Percentiles rank a stretch among this genome's conserved stretches.
phyloP scores from a whole-genome alignment of 2,113 vertebrate species.

The Chamaetylas fuelleborni region DNA sequence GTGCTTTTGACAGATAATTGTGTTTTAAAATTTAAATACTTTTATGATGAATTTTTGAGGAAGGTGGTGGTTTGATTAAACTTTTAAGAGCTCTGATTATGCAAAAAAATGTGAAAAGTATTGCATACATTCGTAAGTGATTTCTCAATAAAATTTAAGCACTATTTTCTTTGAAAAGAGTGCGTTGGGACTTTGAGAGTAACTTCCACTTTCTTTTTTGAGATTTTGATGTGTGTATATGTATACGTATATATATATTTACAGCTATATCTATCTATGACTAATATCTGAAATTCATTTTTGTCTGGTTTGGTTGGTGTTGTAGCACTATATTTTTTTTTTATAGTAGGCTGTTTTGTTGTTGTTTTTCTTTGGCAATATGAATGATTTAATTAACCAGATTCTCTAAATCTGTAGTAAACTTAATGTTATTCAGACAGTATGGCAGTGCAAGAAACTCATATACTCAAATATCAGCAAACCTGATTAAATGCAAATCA shows the following conservation, averaged over 20 bases:
- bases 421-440: background rate
- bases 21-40: constrained; percentile 50
- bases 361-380: background rate
- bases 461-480: background rate
- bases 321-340: background rate
- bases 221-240: background rate
- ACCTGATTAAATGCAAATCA: constrained; percentile 11
- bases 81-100: constrained; percentile 37
- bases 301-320: background rate
- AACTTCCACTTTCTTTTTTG: background rate
- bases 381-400: background rate
- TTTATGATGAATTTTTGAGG: constrained; percentile 38
- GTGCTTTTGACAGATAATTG: constrained; percentile 6
- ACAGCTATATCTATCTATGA: background rate
- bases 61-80: constrained; percentile 36
- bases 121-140: background rate
- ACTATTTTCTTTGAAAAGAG: background rate
- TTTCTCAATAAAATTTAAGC: background rate
- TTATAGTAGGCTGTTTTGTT: background rate
- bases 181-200: background rate
- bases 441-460: background rate
- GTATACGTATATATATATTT: background rate
- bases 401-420: background rate
- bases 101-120: background rate
- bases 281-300: background rate